Evolutionary conservation across 2,113 vertebrate genomes (phyloP).

Genomic region (Colinus virginianus): DNA sequence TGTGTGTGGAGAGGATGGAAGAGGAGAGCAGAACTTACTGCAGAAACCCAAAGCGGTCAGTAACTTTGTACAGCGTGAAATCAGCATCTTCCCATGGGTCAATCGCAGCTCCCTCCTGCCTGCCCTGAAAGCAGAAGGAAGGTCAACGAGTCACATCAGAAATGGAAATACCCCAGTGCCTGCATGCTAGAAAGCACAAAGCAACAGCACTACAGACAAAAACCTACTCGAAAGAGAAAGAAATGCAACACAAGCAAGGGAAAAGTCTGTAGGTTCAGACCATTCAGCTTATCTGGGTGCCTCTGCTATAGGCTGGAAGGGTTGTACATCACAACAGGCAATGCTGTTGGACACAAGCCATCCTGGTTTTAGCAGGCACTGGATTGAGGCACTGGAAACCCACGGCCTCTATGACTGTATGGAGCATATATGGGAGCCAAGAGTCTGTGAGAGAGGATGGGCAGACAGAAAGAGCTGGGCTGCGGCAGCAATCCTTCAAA

Average conservation of each 20-base stretch:
- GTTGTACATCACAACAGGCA: not conserved
- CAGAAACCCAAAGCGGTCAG: conserved; percentile 89
- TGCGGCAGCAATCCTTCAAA: fast-evolving
- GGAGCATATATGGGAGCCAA: fast-evolving
- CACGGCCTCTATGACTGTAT: not conserved
- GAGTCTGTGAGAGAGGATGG: not conserved
- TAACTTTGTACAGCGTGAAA: conserved; percentile 87
- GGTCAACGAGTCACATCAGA: not conserved
- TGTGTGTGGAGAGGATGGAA: not conserved
- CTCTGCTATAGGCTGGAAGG: not conserved
- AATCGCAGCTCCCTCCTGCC: conserved; percentile 82
- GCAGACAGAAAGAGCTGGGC: not conserved
- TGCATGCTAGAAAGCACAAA: fast-evolving
- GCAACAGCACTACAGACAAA: not conserved
- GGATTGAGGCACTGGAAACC: not conserved
- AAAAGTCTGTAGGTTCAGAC: not conserved
- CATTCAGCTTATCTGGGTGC: not conserved
- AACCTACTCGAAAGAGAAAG: not conserved
- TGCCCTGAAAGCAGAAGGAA: conserved; percentile 79
- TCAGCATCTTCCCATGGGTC: conserved; percentile 90
- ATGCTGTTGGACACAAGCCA: not conserved
- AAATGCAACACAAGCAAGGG: not conserved
- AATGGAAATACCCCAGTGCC: fast-evolving
- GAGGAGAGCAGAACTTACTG: conserved; percentile 80
- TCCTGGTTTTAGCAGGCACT: not conserved